Conservation (phyloP, 2,888 invertebrate species). For the Endotricha flammealis region DNA sequence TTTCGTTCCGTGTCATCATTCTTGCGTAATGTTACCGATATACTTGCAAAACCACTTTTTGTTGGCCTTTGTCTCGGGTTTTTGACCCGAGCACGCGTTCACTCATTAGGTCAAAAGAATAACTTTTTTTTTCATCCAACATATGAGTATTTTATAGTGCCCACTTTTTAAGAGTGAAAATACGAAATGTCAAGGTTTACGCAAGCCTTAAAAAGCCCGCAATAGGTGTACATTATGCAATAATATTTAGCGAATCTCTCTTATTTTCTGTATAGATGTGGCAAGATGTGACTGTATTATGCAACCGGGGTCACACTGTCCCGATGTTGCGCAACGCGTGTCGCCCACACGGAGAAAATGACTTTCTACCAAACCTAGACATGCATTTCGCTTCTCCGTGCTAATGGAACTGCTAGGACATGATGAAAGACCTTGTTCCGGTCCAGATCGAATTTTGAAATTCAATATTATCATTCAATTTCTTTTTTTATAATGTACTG, state of each 20-base stretch:
- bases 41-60: slow-evolving; percentile 25
- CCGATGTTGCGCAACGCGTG: slow-evolving; percentile 44
- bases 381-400: slow-evolving; percentile 39
- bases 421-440: slow-evolving; percentile 28
- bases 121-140: slow-evolving; percentile 13
- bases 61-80: slow-evolving; percentile 18
- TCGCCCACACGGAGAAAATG: slow-evolving; percentile 56
- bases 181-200: slow-evolving; percentile 60
- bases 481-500: background rate
- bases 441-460: slow-evolving; percentile 22
- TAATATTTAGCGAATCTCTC: slow-evolving; percentile 64
- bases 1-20: slow-evolving; percentile 27
- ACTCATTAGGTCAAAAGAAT: slow-evolving; percentile 17
- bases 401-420: slow-evolving; percentile 36
- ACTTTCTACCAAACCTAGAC: slow-evolving; percentile 61
- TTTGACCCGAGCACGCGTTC: slow-evolving; percentile 15
- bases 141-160: slow-evolving; percentile 7
- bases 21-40: slow-evolving; percentile 27
- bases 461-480: slow-evolving; percentile 1
- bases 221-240: slow-evolving; percentile 55
- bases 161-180: slow-evolving; percentile 34
- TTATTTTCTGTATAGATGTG: slow-evolving; percentile 62
- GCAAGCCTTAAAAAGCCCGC: slow-evolving; percentile 43
- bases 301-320: slow-evolving; percentile 66
- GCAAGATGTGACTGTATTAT: slow-evolving; percentile 58